Percentiles rank a stretch among this genome's conserved stretches.
Evolutionary conservation across 1,140 invertebrate genomes (phyloP).

Genomic region (Psilanteris sp.): DNA sequence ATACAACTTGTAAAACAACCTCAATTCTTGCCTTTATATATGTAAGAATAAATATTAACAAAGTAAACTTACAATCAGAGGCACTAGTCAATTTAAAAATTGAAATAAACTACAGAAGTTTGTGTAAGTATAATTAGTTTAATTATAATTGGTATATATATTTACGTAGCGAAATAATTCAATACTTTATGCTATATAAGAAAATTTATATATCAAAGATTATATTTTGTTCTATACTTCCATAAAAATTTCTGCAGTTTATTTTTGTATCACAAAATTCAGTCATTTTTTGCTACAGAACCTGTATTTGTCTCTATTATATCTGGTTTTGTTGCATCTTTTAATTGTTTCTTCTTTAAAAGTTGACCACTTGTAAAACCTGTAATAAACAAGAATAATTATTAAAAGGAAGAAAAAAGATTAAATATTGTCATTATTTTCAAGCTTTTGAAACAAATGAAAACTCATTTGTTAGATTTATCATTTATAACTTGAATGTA

Average conservation of each 20-base stretch:
- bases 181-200: too few relatives aligned
- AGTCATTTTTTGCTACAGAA: neutral
- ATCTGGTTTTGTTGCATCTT: neutral
- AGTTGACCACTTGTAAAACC: slow-evolving; percentile 44
- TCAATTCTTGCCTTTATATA: neutral
- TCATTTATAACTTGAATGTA: neutral
- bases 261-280: slow-evolving; percentile 2
- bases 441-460: too few relatives aligned
- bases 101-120: too few relatives aligned
- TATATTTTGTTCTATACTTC: too few relatives aligned
- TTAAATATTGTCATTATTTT: too few relatives aligned
- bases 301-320: neutral
- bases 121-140: too few relatives aligned
- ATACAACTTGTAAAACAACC: slow-evolving; percentile 2
- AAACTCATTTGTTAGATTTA: neutral
- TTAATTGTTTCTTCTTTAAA: slow-evolving; percentile 28
- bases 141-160: too few relatives aligned
- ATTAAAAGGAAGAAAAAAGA: too few relatives aligned
- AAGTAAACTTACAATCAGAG: slow-evolving; percentile 12
- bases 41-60: neutral
- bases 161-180: too few relatives aligned
- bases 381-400: slow-evolving; percentile 9
- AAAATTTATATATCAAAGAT: too few relatives aligned
- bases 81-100: slow-evolving; percentile 16
- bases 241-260: too few relatives aligned